Evolutionary conservation across 2,113 vertebrate genomes (phyloP).

Genomic region (Anthoscopus minutus): DNA sequence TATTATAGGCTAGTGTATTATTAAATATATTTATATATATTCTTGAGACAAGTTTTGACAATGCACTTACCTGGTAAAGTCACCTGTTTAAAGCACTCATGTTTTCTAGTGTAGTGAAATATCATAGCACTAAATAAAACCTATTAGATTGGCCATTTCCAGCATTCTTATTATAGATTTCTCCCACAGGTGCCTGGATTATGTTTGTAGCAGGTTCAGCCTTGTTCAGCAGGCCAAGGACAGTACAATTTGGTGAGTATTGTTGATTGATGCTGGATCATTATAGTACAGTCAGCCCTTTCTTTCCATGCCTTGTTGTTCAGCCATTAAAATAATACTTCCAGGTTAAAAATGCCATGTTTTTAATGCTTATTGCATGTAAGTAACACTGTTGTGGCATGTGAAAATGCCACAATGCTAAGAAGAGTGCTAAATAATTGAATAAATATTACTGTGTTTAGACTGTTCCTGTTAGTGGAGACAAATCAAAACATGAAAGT

Average conservation of each 20-base stretch:
- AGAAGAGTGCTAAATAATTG: background rate
- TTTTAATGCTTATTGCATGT: background rate
- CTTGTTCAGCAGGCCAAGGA: background rate
- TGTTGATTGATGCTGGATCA: background rate
- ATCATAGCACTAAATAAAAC: background rate
- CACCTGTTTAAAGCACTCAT: background rate
- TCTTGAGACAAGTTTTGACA: conserved; percentile 1
- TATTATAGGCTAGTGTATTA: background rate
- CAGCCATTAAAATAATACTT: background rate
- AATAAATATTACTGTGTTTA: background rate
- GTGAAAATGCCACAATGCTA: background rate
- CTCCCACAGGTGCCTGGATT: background rate
- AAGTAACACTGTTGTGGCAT: background rate
- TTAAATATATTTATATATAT: background rate
- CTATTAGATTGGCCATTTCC: background rate
- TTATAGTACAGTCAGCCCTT: background rate
- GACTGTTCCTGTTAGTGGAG: background rate
- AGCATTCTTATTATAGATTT: background rate
- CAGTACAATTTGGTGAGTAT: background rate
- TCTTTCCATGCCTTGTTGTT: background rate
- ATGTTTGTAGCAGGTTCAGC: background rate
- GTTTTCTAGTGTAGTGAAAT: background rate
- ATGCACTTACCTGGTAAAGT: background rate
- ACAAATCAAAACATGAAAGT: background rate
- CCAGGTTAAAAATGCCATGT: background rate